Evolutionary conservation across 2,888 invertebrate species (phyloP).

Genomic region (Rhamphomyia laevipes): DNA sequence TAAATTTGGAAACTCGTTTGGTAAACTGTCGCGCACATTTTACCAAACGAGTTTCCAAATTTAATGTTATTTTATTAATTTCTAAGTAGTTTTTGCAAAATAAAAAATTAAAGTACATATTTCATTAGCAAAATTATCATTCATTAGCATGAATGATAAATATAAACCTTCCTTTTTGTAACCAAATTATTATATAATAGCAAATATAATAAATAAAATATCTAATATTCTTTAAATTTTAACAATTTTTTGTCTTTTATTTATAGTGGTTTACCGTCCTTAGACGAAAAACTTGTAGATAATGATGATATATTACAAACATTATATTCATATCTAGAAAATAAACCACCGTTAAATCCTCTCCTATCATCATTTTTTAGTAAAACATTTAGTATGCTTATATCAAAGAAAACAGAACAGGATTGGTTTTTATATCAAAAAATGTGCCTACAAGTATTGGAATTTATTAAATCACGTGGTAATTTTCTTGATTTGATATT

Average conservation of each 20-base stretch:
- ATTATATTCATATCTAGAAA: conserved; percentile 80
- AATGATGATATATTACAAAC: conserved; percentile 68
- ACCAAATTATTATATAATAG: no score
- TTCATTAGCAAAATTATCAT: no score
- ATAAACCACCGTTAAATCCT: conserved; percentile 80
- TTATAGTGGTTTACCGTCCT: conserved; percentile 60
- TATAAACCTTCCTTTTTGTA: no score
- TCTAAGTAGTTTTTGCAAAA: no score
- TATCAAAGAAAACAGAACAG: conserved; percentile 80
- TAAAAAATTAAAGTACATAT: no score
- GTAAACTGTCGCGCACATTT: no score
- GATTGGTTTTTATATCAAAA: conserved; percentile 89
- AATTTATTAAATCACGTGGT: conserved; percentile 77
- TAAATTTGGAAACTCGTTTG: no score
- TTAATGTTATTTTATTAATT: no score
- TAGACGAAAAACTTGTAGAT: conserved; percentile 75
- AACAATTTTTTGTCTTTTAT: neutral
- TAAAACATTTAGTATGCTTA: conserved; percentile 83
- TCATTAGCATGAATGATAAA: no score
- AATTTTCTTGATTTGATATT: conserved; percentile 79
- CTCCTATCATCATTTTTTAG: conserved; percentile 92
- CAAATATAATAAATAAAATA: no score
- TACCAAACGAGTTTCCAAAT: no score
- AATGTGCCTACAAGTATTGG: conserved; percentile 82
- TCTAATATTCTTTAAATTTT: conserved; percentile 1